Conservation (phyloP, 2,888 invertebrate genomes). For the Cyclophora punctaria region DNA sequence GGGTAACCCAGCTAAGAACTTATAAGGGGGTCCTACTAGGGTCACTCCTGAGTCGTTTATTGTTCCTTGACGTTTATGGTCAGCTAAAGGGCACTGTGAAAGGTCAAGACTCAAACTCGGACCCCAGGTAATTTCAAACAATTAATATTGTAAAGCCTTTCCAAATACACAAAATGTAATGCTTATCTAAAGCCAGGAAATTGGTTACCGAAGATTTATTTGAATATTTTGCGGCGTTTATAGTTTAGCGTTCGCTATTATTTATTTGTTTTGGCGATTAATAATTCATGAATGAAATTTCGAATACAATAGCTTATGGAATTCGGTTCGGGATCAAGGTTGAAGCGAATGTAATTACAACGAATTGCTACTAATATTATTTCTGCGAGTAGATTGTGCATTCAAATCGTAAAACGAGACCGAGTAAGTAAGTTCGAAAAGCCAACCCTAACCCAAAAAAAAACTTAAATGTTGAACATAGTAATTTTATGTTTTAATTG, state of each 20-base stretch:
- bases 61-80: constrained; percentile 72
- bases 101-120: constrained; percentile 44
- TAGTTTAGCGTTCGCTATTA: constrained; percentile 30
- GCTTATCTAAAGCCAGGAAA: constrained; percentile 37
- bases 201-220: constrained; percentile 41
- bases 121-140: constrained; percentile 52
- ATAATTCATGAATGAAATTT: constrained; percentile 26
- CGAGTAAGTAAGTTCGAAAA: too few relatives aligned
- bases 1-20: constrained; percentile 59
- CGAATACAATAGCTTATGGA: constrained; percentile 30
- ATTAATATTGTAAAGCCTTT: constrained; percentile 49
- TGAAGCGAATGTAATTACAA: constrained; percentile 14
- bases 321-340: constrained; percentile 23
- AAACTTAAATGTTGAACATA: too few relatives aligned
- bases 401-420: too few relatives aligned
- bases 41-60: constrained; percentile 64
- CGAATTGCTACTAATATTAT: constrained; percentile 1
- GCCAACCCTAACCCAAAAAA: too few relatives aligned
- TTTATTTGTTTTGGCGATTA: constrained; percentile 20
- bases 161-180: constrained; percentile 25
- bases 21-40: constrained; percentile 52
- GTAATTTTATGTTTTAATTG: too few relatives aligned
- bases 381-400: too few relatives aligned
- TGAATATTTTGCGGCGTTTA: constrained; percentile 32
- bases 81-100: constrained; percentile 61